phyloP scores from a whole-genome alignment of 2,113 vertebrate genomes.

The Rhinopomastus cyanomelas region DNA sequence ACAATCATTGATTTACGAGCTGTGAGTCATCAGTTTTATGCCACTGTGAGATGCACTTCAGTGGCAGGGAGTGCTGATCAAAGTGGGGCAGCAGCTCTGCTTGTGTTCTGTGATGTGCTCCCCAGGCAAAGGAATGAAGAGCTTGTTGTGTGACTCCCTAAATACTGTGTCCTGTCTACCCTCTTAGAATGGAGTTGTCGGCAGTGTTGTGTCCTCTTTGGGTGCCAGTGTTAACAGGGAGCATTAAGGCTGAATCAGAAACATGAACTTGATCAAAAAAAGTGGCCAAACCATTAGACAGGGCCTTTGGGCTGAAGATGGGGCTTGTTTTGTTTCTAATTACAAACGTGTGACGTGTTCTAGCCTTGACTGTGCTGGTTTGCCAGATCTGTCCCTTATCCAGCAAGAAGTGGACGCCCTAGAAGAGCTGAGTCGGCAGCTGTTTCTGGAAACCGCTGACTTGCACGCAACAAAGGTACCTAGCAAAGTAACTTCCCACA shows the following conservation, averaged over 20 bases:
- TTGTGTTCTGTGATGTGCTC: not conserved
- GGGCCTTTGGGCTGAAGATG: not conserved
- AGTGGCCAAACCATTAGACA: not conserved
- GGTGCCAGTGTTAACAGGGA: not conserved
- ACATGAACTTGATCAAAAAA: not conserved
- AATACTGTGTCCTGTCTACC: not conserved
- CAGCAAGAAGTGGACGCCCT: slow-evolving; percentile 97
- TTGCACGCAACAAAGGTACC: slow-evolving; percentile 94
- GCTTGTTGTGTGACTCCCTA: not conserved
- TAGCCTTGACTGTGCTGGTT: slow-evolving; percentile 73
- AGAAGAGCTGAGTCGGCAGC: slow-evolving; percentile 95
- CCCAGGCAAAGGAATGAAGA: not conserved
- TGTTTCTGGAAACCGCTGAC: slow-evolving; percentile 97
- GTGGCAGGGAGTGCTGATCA: not conserved
- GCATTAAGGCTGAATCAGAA: not conserved
- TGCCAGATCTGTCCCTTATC: slow-evolving; percentile 90
- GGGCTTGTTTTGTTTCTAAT: not conserved
- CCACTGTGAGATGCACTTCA: not conserved
- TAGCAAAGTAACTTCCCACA: not conserved
- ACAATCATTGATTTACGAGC: not conserved
- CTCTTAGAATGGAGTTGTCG: not conserved
- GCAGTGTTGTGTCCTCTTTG: not conserved
- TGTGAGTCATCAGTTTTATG: not conserved
- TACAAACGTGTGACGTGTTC: slow-evolving; percentile 11
- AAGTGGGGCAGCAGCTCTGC: not conserved